phyloP scores from a whole-genome alignment of 2,113 vertebrate genomes.

The Platichthys stellatus region DNA sequence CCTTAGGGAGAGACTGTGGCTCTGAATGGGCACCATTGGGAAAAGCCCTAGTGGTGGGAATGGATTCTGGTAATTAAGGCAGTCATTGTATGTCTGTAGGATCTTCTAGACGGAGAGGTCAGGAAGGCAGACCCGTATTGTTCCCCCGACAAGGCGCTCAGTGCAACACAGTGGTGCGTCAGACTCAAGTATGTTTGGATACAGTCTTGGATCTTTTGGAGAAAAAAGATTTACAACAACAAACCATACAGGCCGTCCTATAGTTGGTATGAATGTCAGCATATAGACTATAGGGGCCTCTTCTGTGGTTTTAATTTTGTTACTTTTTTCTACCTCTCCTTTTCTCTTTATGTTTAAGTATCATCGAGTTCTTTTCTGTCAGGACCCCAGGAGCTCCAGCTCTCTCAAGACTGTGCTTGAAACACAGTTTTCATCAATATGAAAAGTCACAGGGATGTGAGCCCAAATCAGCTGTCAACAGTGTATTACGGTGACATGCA shows the following conservation, averaged over 20 bases:
- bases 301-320: constrained; percentile 40
- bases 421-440: constrained; percentile 30
- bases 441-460: not conserved
- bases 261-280: constrained; percentile 57
- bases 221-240: constrained; percentile 50
- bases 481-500: not conserved
- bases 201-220: constrained; percentile 46
- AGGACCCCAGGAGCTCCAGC: constrained; percentile 4
- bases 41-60: constrained; percentile 80
- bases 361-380: constrained; percentile 33
- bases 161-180: constrained; percentile 66
- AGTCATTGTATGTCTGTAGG: constrained; percentile 79
- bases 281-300: constrained; percentile 50
- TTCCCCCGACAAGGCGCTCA: constrained; percentile 73
- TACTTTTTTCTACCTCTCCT: constrained; percentile 8
- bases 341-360: constrained; percentile 22
- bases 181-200: constrained; percentile 65
- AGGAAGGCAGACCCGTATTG: constrained; percentile 81
- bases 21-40: constrained; percentile 80
- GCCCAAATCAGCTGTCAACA: not conserved
- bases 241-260: constrained; percentile 46
- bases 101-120: constrained; percentile 81
- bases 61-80: constrained; percentile 82
- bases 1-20: constrained; percentile 71
- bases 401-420: constrained; percentile 33